A percentile compares a stretch with the other conserved stretches of the same genome.
phyloP scores from a whole-genome alignment of 2,797 vertebrate genomes.

The Scyliorhinus canicula region DNA sequence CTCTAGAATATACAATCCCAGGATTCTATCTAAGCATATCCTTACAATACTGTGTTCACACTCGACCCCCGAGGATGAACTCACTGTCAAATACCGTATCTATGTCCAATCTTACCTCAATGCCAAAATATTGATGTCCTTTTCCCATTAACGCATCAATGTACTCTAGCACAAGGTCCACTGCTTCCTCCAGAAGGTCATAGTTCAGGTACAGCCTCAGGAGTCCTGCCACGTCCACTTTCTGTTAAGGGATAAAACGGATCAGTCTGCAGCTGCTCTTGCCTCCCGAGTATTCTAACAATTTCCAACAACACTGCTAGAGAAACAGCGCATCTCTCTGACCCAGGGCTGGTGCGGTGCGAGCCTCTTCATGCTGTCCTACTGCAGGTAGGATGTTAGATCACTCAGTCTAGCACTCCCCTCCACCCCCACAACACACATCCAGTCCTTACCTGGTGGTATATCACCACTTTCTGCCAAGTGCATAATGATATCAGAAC shows the following conservation, averaged over 20 bases:
- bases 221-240: slow-evolving; percentile 73
- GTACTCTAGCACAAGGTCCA: slow-evolving; percentile 81
- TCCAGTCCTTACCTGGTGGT: background rate
- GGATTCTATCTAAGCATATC: background rate
- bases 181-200: slow-evolving; percentile 77
- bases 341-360: background rate
- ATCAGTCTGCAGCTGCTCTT: background rate
- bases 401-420: background rate
- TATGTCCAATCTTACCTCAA: slow-evolving; percentile 63
- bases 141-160: slow-evolving; percentile 81
- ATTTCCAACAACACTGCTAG: background rate
- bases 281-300: background rate
- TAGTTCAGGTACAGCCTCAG: slow-evolving; percentile 88
- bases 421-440: no score
- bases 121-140: slow-evolving; percentile 85
- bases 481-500: background rate
- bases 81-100: background rate
- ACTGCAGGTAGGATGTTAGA: no score
- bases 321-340: background rate
- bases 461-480: background rate
- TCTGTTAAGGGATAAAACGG: slow-evolving; percentile 52
- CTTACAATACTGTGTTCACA: background rate
- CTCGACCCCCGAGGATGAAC: background rate
- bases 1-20: background rate
- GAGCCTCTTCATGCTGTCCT: no score